A percentile compares a stretch with the other conserved stretches of the same genome.
Conservation (phyloP, 1,140 invertebrate species). For the Myzus persicae region DNA sequence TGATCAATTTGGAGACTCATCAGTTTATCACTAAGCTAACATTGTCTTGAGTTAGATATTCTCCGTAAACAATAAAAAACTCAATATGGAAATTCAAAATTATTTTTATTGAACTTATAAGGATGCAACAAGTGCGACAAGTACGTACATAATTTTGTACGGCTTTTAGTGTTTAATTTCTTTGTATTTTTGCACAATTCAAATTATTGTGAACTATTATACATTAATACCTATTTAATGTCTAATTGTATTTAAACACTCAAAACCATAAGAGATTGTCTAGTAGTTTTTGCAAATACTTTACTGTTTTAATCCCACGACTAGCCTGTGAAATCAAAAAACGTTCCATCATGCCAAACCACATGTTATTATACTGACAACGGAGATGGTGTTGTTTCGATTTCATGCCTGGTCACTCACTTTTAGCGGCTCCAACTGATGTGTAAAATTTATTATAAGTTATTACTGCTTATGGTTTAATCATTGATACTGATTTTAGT, state of each 20-base stretch:
- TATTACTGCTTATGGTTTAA: background rate
- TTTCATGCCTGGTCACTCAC: background rate
- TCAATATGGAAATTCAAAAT: background rate
- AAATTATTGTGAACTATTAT: background rate
- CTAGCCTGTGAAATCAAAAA: background rate
- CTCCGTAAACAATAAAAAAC: background rate
- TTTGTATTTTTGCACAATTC: background rate
- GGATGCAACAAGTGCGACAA: background rate
- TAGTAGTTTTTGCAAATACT: background rate
- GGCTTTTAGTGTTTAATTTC: background rate
- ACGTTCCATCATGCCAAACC: slow-evolving; percentile 3
- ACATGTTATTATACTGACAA: slow-evolving; percentile 11
- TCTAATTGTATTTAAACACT: background rate
- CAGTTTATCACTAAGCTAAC: background rate
- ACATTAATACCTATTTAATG: background rate
- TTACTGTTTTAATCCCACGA: background rate
- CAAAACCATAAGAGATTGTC: background rate
- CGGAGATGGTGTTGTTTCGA: background rate
- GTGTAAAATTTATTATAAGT: background rate
- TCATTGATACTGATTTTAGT: background rate
- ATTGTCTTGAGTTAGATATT: background rate
- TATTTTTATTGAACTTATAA: background rate
- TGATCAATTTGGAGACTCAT: background rate
- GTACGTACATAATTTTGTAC: background rate
- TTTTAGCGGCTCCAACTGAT: background rate